Percentiles rank a stretch among this genome's conserved stretches.
Evolutionary conservation across 2,888 invertebrate species (phyloP).

Genomic region (Aspidiotus rigidus): DNA sequence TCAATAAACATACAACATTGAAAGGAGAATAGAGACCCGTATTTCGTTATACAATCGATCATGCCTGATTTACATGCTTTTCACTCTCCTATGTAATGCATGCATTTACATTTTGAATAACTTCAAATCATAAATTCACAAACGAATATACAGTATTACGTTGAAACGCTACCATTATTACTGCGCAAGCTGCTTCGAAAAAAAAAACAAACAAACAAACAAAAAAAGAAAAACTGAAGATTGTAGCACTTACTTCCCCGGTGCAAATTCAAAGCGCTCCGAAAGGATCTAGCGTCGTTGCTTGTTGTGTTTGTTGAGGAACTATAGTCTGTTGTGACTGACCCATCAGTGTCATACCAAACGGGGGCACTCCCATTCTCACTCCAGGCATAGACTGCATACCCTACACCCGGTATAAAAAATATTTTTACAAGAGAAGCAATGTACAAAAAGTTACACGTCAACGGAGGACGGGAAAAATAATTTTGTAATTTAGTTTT

Average conservation of each 20-base stretch:
- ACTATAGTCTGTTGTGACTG: slow-evolving; percentile 23
- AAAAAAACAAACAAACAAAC: not conserved
- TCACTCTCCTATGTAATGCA: slow-evolving; percentile 1
- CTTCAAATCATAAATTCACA: not conserved
- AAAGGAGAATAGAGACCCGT: no score
- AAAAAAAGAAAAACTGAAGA: not conserved
- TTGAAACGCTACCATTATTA: not conserved
- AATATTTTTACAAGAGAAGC: slow-evolving; percentile 29
- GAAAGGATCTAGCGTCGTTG: slow-evolving; percentile 29
- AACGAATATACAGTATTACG: slow-evolving; percentile 3
- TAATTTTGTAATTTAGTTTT: no score
- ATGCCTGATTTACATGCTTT: not conserved
- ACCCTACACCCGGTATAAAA: slow-evolving; percentile 31
- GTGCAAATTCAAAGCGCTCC: slow-evolving; percentile 27
- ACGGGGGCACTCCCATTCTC: slow-evolving; percentile 29
- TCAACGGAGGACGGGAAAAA: no score
- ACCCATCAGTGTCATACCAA: slow-evolving; percentile 23
- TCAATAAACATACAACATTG: no score
- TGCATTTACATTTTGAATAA: not conserved
- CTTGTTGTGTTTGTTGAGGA: slow-evolving; percentile 20
- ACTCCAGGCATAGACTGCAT: slow-evolving; percentile 30
- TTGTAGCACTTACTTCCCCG: slow-evolving; percentile 23
- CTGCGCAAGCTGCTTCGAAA: not conserved
- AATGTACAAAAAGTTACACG: slow-evolving; percentile 8
- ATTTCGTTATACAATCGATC: not conserved